Evolutionary conservation across 2,113 vertebrate genomes (phyloP), one percentile per base, ranked within the genome.

Genomic region (Melospiza georgiana): DNA sequence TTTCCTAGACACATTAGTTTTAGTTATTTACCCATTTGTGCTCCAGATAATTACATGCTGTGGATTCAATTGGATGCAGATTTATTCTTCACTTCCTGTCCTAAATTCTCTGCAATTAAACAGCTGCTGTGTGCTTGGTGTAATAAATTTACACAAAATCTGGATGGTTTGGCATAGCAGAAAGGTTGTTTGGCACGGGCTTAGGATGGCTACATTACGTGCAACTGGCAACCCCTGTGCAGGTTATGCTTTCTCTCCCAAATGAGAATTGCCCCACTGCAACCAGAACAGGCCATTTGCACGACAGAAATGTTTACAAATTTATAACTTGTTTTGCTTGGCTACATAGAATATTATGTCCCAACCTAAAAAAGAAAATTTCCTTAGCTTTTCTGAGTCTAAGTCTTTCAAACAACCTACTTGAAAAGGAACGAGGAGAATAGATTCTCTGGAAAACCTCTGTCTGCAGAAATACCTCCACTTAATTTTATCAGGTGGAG

Each of bases 51-150:
- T 97, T 97, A 96, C 90, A 96, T 59, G 90, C 94, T 96, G 93
- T 3, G 2, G 82, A 91, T 94, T 96, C 96, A 97, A 94, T 97
- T 95, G 96, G 91, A 97, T 96, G 95, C 95, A 97, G 96, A 97
- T 97, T 97, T 97, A 97, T 96, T 97, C 95, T 97, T 96, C 96
- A 96, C 96, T 96, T 97, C 95, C 96, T 97, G 94, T 97, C 94
- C 95, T 97, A 94, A 97, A 96, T 96, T 96, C 94, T 95, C 95
- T 90, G 96, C 94, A 96, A 96, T 96, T 97, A 96, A 97, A 95
- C 95, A 97, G 96, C 95, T 96, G 94, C 95, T 97, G 95, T 96
- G 93, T 96, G 94, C 93, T 94, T 96, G 90, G 93, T 95, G 90
- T 92, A 96, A 97, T 96, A 92, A 96, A 97, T 95, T 95, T 96